Conservation (phyloP, 2,113 vertebrate genomes). For the Tyrannus savana region DNA sequence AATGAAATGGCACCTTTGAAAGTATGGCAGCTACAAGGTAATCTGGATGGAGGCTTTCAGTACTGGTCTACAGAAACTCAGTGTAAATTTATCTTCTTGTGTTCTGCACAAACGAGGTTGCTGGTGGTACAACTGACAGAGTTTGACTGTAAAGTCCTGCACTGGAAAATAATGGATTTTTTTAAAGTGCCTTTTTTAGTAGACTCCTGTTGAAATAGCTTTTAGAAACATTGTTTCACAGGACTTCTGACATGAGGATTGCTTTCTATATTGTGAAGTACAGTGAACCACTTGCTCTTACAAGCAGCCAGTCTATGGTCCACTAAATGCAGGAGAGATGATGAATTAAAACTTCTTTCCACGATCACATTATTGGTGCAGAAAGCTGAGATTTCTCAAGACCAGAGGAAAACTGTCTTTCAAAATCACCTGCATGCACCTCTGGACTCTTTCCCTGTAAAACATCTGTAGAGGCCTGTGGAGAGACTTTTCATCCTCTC, state of each 20-base stretch:
- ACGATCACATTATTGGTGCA: not conserved
- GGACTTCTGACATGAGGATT: not conserved
- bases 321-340: not conserved
- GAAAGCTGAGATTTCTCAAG: not conserved
- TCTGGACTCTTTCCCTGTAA: not conserved
- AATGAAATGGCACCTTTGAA: constrained; percentile 98
- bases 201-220: not conserved
- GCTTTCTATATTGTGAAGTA: not conserved
- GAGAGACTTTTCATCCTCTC: not conserved
- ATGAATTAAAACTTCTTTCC: not conserved
- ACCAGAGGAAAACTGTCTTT: not conserved
- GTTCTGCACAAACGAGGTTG: fast-evolving
- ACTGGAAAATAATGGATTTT: not conserved
- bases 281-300: not conserved
- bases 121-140: not conserved
- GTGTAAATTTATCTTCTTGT: not conserved
- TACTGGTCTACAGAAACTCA: not conserved
- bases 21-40: constrained; percentile 98
- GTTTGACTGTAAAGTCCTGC: not conserved
- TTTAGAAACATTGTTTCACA: not conserved
- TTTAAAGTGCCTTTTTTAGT: not conserved
- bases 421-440: not conserved
- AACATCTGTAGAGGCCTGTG: not conserved
- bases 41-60: not conserved
- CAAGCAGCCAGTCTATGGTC: no score